These are phyloP conservation scores for Periophthalmodon schlosseri DNA, from an alignment of 2,113 vertebrate genomes.

Conservation along the genomic window DNA sequence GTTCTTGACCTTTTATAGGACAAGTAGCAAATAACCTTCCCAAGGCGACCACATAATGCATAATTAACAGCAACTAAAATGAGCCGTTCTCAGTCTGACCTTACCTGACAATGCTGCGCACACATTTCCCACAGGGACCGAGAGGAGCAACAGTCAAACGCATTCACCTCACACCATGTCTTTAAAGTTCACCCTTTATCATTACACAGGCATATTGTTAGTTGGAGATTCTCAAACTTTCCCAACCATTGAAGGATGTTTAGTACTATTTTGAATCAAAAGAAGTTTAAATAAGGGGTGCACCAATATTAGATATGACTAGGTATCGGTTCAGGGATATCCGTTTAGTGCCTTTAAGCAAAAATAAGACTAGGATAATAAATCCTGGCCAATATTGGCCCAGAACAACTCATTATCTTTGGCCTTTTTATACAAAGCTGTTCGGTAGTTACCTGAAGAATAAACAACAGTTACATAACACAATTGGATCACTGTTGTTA, in stretches of 20 bases:
- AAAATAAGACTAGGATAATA: too few relatives aligned
- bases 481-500: too few relatives aligned
- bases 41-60: conserved; percentile 59
- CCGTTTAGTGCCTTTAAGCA: too few relatives aligned
- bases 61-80: conserved; percentile 70
- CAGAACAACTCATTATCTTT: too few relatives aligned
- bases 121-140: conserved; percentile 41
- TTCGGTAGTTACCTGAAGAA: too few relatives aligned
- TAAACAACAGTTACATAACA: too few relatives aligned
- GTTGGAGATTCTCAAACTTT: background rate
- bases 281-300: too few relatives aligned
- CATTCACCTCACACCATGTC: conserved; percentile 4
- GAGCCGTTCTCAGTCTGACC: conserved; percentile 61
- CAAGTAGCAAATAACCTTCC: conserved; percentile 56
- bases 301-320: too few relatives aligned
- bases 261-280: too few relatives aligned
- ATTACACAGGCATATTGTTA: background rate
- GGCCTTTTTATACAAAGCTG: too few relatives aligned
- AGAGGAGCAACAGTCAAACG: conserved; percentile 25
- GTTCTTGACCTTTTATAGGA: conserved; percentile 32
- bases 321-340: too few relatives aligned
- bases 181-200: conserved; percentile 3
- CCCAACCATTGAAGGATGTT: background rate
- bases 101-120: conserved; percentile 62
- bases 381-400: too few relatives aligned